phyloP scores from a whole-genome alignment of 2,888 invertebrate species.

The Mesorhabditis sp. region DNA sequence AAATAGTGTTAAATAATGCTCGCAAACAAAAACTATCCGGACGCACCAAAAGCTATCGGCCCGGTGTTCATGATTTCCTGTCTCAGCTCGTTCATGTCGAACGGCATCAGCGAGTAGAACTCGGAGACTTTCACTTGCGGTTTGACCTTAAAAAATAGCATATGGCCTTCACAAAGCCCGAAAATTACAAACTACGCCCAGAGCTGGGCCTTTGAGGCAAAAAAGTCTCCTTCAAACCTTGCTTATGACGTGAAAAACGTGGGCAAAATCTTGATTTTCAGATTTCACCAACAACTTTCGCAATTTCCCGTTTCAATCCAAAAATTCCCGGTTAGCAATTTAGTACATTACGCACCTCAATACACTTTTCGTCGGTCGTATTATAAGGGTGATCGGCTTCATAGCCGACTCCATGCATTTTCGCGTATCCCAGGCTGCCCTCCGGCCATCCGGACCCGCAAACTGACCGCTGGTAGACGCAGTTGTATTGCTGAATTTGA shows the following conservation, averaged over 20 bases:
- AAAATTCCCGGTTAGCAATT: too few species aligned
- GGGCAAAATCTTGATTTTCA: too few species aligned
- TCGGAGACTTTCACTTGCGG: neutral
- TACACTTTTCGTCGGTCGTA: neutral
- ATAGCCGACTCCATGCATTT: neutral
- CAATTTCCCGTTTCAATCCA: too few species aligned
- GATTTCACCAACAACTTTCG: too few species aligned
- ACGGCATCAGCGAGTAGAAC: constrained; percentile 4
- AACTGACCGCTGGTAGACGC: neutral
- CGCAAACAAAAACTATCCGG: neutral
- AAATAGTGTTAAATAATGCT: too few species aligned
- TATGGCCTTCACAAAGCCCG: too few species aligned
- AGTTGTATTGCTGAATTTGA: neutral
- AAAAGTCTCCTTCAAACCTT: too few species aligned
- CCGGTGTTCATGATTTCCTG: neutral
- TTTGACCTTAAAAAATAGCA: neutral
- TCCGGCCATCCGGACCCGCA: constrained; percentile 5
- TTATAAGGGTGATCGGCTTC: neutral
- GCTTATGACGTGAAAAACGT: too few species aligned
- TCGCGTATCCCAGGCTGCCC: constrained; percentile 2
- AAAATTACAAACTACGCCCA: too few species aligned
- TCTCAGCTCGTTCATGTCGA: constrained; percentile 4
- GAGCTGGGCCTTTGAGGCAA: too few species aligned
- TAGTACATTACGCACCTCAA: neutral
- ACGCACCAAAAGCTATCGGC: constrained; percentile 2